Base-by-base conservation (phyloP, 2,888 invertebrate genomes). In the Pemphredon lugubris region DNA sequence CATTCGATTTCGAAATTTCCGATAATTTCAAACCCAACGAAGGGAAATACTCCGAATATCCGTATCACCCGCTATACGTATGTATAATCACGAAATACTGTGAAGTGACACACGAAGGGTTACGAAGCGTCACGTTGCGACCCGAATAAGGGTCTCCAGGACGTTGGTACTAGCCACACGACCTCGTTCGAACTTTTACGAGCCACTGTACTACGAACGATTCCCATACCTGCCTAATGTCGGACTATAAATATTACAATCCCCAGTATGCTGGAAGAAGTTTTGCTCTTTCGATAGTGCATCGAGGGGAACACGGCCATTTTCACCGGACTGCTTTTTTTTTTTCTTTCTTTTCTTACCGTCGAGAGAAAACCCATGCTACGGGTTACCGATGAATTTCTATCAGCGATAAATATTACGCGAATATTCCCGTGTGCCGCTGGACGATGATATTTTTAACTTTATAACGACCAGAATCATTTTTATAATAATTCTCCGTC, bases 161-260 rank as follows among this genome's bases (percentile, higher is more conserved):
- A 68, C 60, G 53, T 64, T 64, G 44, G 54, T 55, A 51, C 23
- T 37, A 48, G 59, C 55, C 57, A 64, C 57, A 64, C 73, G 76
- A 76, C 69, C 69, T 76, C 65, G 61, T 71, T 63, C 45, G 51
- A 63, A 71, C 59, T 75, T 71, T 60, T 75, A 42, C 54, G 45
- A 68, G 53, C 57, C 51, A 54, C 65, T 67, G 64, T 75, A 76
- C 51, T 65, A 26, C 4, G 39, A 54, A 60, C 58, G 70, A 73
- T 68, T 82, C 78, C 69, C 75, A 78, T 77, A 74, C 65, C 77
- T 78, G 81, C 73, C 80, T 81, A 82, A 84, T 80, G 80, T 71
- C 64, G 67, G 73, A 75, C 79, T 82, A 84, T 83, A 84, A 84
- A 84, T 84, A 84, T 84, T 82, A 81, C 77, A 72, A 80, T 80